Evolutionary conservation across 2,888 invertebrate genomes (phyloP).

Genomic region (Caenorhabditis angaria): DNA sequence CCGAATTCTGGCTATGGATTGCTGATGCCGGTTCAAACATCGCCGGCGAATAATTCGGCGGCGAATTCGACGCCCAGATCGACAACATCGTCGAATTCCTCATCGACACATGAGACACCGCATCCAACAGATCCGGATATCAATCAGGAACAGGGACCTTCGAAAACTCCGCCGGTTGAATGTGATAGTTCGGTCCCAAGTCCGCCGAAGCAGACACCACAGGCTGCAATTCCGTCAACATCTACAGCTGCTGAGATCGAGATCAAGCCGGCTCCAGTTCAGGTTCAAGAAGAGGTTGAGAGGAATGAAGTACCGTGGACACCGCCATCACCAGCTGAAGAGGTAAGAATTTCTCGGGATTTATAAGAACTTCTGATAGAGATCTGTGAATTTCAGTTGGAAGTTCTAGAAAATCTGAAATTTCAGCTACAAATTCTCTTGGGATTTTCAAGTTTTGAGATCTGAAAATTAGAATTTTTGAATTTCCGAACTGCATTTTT

Average conservation of each 20-base stretch:
- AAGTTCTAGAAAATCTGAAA: no score
- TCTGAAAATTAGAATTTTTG: no score
- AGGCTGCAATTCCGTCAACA: no score
- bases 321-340: not conserved
- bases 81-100: not conserved
- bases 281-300: not conserved
- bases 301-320: not conserved
- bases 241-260: not conserved
- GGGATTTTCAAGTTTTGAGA: no score
- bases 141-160: not conserved
- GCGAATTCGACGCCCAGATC: not conserved
- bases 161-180: conserved; percentile 52
- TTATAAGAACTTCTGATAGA: no score
- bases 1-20: no score
- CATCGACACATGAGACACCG: not conserved
- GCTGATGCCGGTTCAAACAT: no score
- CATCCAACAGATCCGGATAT: not conserved
- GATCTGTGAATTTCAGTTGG: no score
- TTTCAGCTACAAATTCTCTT: no score
- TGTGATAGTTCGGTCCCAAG: conserved; percentile 67
- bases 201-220: conserved; percentile 57
- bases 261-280: no score
- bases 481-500: no score
- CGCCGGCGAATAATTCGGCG: not conserved
- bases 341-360: not conserved